Evolutionary conservation across 2,888 invertebrate species (phyloP).

Genomic region (Apamea crenata): DNA sequence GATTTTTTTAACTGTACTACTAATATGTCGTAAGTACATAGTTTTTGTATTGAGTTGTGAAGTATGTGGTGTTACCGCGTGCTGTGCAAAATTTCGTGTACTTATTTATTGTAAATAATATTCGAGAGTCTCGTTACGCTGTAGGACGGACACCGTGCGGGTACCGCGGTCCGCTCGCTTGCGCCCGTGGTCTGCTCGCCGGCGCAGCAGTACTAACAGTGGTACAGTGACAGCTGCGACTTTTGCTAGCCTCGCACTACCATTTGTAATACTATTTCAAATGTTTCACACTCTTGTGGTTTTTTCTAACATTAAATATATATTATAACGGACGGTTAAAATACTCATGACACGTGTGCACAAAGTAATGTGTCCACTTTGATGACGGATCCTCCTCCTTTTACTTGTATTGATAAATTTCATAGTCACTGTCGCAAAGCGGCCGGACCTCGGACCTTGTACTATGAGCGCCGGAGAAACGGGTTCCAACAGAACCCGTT

Average conservation of each 20-base stretch:
- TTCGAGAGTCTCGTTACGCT: conserved; percentile 53
- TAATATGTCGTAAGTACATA: conserved; percentile 66
- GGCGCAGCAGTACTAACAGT: neutral
- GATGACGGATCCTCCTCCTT: conserved; percentile 13
- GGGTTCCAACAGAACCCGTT: too few species aligned
- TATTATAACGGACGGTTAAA: conserved; percentile 38
- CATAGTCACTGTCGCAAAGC: conserved; percentile 38
- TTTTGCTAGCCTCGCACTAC: neutral
- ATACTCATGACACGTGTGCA: conserved; percentile 45
- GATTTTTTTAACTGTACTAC: conserved; percentile 63
- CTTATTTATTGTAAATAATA: conserved; percentile 82
- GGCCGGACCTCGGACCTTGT: conserved; percentile 29
- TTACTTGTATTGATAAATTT: conserved; percentile 8
- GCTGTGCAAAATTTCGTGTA: conserved; percentile 73
- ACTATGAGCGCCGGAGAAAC: too few species aligned
- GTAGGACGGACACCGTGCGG: conserved; percentile 61
- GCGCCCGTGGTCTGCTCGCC: neutral
- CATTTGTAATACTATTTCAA: neutral
- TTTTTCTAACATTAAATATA: conserved; percentile 36
- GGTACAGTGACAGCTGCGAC: conserved; percentile 1
- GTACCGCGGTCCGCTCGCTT: neutral
- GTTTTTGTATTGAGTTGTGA: conserved; percentile 67
- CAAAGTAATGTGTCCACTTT: conserved; percentile 28
- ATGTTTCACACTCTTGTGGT: conserved; percentile 8
- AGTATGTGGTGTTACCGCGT: conserved; percentile 50